Conservation (phyloP, 64 coral and sea anemone species). For the Astreopora myriophthalma region DNA sequence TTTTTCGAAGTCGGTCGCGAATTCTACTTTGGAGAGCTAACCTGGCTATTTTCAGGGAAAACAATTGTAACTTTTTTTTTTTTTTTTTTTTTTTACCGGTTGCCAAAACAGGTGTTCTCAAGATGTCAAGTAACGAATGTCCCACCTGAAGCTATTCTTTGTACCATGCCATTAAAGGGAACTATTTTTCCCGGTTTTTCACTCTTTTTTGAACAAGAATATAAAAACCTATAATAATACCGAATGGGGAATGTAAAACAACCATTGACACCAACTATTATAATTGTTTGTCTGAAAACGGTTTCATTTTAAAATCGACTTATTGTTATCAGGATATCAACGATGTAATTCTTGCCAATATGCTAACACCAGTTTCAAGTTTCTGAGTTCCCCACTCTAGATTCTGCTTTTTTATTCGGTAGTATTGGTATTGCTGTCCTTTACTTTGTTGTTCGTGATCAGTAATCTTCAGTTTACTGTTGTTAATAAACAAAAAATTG, state of each 20-base stretch:
- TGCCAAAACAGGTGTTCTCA: conserved; percentile 7
- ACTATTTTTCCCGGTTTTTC: not conserved
- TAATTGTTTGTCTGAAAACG: not conserved
- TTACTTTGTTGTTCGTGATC: no score
- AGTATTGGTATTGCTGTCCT: no score
- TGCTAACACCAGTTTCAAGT: not conserved
- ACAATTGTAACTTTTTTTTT: no score
- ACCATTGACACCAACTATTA: not conserved
- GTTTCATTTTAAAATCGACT: not conserved
- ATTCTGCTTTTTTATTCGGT: no score
- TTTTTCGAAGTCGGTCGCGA: no score
- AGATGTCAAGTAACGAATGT: not conserved
- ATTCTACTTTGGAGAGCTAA: no score
- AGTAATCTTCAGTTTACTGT: no score
- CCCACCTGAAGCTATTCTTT: not conserved
- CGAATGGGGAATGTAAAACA: not conserved
- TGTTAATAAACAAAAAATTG: not conserved
- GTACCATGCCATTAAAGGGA: not conserved
- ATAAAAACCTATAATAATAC: not conserved
- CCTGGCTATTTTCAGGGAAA: no score
- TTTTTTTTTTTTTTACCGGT: no score
- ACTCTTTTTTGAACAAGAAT: not conserved
- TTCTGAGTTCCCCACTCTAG: no score
- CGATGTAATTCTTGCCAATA: not conserved
- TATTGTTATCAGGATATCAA: not conserved